Evolutionary conservation across 53 echinoderm and acorn worm genomes (phyloP).

Genomic region (Hippasteria phrygiana): DNA sequence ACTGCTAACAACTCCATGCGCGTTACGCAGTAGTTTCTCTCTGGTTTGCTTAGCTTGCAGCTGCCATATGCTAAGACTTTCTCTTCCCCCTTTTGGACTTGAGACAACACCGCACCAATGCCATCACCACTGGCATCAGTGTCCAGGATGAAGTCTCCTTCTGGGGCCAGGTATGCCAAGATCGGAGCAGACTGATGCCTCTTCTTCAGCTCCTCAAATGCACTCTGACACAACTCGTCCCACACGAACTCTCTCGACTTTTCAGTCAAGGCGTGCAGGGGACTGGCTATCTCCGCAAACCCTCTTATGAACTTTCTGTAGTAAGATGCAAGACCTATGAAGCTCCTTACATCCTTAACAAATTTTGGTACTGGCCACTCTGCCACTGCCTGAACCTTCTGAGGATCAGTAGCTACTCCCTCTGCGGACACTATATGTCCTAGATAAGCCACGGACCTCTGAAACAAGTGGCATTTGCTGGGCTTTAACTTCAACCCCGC

Average conservation of each 20-base stretch:
- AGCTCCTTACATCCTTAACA: constrained; percentile 11
- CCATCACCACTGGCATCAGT: constrained; percentile 16
- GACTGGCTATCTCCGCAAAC: constrained; percentile 2
- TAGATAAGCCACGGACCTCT: neutral
- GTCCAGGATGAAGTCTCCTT: neutral
- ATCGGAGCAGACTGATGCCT: neutral
- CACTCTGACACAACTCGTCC: neutral
- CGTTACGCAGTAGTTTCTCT: constrained; percentile 74
- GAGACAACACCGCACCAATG: constrained; percentile 49
- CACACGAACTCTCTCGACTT: neutral
- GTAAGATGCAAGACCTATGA: neutral
- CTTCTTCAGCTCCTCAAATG: neutral
- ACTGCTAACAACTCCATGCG: constrained; percentile 60
- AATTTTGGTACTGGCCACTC: constrained; percentile 2
- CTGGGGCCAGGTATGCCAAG: neutral
- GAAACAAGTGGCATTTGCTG: constrained; percentile 26
- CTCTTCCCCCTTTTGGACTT: constrained; percentile 37
- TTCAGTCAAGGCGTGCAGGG: constrained; percentile 2
- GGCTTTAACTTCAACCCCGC: constrained; percentile 45
- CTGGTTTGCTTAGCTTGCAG: constrained; percentile 57
- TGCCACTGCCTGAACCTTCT: neutral
- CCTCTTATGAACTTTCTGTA: no score
- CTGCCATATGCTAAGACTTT: constrained; percentile 64
- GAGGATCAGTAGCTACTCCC: constrained; percentile 3
- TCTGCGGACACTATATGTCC: no score